Conservation (phyloP, 2,113 vertebrate species). For the Romanogobio albipinnatus region DNA sequence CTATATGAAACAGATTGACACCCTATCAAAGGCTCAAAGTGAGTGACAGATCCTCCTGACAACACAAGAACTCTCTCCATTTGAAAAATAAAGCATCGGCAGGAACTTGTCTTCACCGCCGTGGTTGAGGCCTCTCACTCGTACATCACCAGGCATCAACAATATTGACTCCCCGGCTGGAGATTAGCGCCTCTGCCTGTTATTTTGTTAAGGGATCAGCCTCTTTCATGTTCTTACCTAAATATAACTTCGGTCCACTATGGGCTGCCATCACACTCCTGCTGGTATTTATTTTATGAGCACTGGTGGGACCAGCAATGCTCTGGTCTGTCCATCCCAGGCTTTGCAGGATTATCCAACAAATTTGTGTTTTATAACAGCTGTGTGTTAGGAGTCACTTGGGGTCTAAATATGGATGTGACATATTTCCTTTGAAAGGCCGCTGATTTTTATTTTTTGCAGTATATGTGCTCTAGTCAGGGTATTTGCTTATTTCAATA, state of each 20-base stretch:
- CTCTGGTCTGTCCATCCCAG: conserved; percentile 76
- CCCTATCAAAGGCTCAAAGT: conserved; percentile 44
- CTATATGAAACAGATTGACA: conserved; percentile 54
- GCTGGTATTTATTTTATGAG: conserved; percentile 80
- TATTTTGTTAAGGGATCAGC: conserved; percentile 80
- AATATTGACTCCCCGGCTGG: conserved; percentile 73
- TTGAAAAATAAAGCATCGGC: conserved; percentile 63
- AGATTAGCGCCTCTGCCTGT: conserved; percentile 78
- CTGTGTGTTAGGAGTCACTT: conserved; percentile 82
- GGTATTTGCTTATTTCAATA: background rate
- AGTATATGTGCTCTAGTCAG: background rate
- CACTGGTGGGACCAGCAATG: conserved; percentile 77
- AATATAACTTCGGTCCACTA: conserved; percentile 74
- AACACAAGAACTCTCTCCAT: conserved; percentile 8
- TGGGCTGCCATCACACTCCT: conserved; percentile 68
- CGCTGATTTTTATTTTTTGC: conserved; percentile 72
- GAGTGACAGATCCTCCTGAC: conserved; percentile 33
- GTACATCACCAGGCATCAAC: conserved; percentile 74
- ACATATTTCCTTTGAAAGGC: conserved; percentile 58
- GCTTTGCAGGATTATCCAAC: conserved; percentile 83
- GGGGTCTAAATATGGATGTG: conserved; percentile 83
- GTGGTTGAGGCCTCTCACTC: background rate
- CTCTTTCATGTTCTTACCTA: conserved; percentile 77
- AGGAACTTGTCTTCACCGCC: conserved; percentile 64
- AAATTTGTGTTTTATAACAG: conserved; percentile 88